Percentiles rank a stretch among this genome's conserved stretches.
Evolutionary conservation across 2,888 invertebrate species (phyloP).

Genomic region (Rutpela maculata): DNA sequence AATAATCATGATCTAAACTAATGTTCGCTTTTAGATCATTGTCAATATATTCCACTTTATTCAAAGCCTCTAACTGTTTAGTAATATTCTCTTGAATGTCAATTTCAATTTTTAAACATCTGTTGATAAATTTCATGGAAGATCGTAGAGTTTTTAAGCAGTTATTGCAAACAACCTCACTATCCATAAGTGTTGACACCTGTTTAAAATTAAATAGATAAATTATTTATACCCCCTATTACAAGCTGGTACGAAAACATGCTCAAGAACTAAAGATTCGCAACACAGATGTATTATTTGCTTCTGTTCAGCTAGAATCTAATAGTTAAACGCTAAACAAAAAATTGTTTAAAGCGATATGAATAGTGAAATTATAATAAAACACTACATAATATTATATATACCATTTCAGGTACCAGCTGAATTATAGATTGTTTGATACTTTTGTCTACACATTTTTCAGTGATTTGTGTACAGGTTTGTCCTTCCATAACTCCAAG

Average conservation of each 20-base stretch:
- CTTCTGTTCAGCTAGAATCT: no score
- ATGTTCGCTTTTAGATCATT: background rate
- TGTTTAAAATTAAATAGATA: background rate
- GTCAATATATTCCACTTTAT: background rate
- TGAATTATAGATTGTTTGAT: conserved; percentile 15
- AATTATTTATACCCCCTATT: background rate
- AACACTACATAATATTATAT: background rate
- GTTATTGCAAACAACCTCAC: conserved; percentile 9
- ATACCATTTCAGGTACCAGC: conserved; percentile 35
- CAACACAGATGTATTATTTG: no score
- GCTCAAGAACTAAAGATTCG: no score
- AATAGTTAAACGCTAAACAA: no score
- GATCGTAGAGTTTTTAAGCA: conserved; percentile 9
- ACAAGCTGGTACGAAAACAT: no score
- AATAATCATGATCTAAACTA: background rate
- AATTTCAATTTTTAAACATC: conserved; percentile 19
- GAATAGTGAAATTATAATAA: background rate
- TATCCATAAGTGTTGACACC: conserved; percentile 12
- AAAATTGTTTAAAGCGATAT: no score
- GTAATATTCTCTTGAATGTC: background rate
- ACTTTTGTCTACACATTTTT: conserved; percentile 14
- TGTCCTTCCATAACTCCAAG: background rate
- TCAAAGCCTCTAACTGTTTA: background rate
- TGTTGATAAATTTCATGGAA: conserved; percentile 20
- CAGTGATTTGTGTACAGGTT: background rate